Conservation (phyloP, 2,113 vertebrate genomes). For the Albula goreensis region DNA sequence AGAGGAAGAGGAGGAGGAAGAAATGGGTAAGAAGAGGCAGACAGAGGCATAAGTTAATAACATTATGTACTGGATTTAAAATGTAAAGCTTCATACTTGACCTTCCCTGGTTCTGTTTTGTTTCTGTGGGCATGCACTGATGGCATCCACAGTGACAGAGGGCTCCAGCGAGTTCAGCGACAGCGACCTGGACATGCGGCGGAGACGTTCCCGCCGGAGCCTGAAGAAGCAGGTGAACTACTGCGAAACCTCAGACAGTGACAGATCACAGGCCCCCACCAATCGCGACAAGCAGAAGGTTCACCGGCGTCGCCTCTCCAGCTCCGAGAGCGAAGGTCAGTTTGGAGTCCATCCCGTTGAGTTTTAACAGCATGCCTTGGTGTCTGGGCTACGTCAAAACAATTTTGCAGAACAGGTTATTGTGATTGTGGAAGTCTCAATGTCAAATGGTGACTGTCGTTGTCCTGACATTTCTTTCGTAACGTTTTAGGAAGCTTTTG, state of each 20-base stretch:
- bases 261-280: constrained; percentile 77
- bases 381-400: background rate
- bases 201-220: constrained; percentile 86
- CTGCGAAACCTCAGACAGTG: constrained; percentile 92
- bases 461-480: background rate
- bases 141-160: constrained; percentile 72
- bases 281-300: constrained; percentile 66
- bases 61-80: background rate
- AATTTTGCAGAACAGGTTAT: background rate
- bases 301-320: constrained; percentile 82
- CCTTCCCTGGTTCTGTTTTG: background rate
- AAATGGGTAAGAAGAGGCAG: constrained; percentile 53
- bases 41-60: background rate
- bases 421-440: background rate
- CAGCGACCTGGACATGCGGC: constrained; percentile 80
- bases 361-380: no score
- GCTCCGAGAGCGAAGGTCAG: constrained; percentile 90
- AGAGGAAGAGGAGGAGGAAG: constrained; percentile 66
- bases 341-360: background rate
- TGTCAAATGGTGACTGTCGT: background rate
- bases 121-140: background rate
- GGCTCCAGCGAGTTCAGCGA: constrained; percentile 84
- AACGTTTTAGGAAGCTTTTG: constrained; percentile 39
- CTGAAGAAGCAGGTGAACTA: constrained; percentile 93
- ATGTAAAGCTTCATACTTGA: background rate